A percentile compares a stretch with the other conserved stretches of the same genome.
Conservation (phyloP, 2,113 vertebrate species). For the Nothocercus julius region DNA sequence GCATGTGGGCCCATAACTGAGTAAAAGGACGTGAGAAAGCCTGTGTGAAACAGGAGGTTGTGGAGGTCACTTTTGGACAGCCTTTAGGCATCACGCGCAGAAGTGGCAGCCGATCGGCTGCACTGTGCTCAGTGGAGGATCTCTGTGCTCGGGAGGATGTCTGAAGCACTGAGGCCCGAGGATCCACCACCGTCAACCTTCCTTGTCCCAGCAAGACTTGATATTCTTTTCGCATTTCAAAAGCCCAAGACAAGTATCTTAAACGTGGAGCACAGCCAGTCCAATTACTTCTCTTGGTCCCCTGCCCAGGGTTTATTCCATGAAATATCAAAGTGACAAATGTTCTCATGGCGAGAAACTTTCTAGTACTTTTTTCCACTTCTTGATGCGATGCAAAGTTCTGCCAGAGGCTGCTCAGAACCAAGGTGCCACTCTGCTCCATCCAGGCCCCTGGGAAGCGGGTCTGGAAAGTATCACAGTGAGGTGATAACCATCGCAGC, state of each 20-base stretch:
- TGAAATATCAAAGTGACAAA: slow-evolving; percentile 72
- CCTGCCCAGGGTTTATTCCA: slow-evolving; percentile 65
- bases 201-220: slow-evolving; percentile 4
- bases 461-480: slow-evolving; percentile 54
- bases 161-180: neutral
- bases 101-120: neutral
- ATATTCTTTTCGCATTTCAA: slow-evolving; percentile 26
- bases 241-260: slow-evolving; percentile 45
- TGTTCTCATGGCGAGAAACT: slow-evolving; percentile 65
- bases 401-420: slow-evolving; percentile 53
- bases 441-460: neutral
- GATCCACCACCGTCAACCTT: slow-evolving; percentile 10
- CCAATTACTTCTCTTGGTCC: slow-evolving; percentile 74
- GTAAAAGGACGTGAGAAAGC: neutral
- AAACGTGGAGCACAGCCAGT: slow-evolving; percentile 56
- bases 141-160: neutral
- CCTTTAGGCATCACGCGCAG: neutral
- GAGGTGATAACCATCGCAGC: neutral
- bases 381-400: slow-evolving; percentile 55
- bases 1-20: too few relatives aligned
- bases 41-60: neutral
- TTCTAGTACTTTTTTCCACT: slow-evolving; percentile 59
- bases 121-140: neutral
- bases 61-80: neutral
- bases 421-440: slow-evolving; percentile 52